Base-by-base conservation (phyloP, 2,888 invertebrate genomes). In the Cryptocheilus praepositus region DNA sequence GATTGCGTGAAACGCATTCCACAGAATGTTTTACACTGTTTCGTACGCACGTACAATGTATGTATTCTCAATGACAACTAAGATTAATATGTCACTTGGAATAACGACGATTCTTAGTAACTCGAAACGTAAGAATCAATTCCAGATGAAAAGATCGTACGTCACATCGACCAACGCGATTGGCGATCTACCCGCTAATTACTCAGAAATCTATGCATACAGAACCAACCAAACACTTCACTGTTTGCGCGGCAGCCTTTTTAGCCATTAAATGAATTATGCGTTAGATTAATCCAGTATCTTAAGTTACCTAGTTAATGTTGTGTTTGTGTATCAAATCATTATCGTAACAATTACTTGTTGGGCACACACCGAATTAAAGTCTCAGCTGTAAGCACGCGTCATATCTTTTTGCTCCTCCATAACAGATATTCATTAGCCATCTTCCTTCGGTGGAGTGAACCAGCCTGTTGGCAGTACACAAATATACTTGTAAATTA, bases 391-490 rank as follows among this genome's bases (percentile, higher is more conserved):
- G 82, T 86, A 86, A 87, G 84, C 87, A 85, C 86, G 83, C 81
- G 78, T 85, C 83, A 81, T 83, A 80, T 79, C 36, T 36, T 79
- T 76, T 81, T 79, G 74, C 68, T 81, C 62, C 73, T 74, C 71
- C 55, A 51, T 55, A 46, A 71, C 71, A 76, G 67, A 61, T 79
- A 60, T 77, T 81, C 76, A 88, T 94, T 95, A 96, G 91, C 96
- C 96, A 90, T 96, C 96, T 91, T 95, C 96, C 89, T 96, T 96
- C 36, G 96, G 96, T 63, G 96, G 96, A 84, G 96, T 96, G 89
- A 95, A 96, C 96, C 96, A 96, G 81, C 96, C 96, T 96, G 90
- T 15, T 62, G 43, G 45, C 56, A 58, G 25, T 11, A 49, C 13
- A 49, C 49, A 49, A 2, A 49, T 16, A 5, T n/a, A 18, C 15